These are phyloP conservation scores for Leucosticte australis DNA, from an alignment of 2,113 vertebrate species.

Conservation along the genomic window DNA sequence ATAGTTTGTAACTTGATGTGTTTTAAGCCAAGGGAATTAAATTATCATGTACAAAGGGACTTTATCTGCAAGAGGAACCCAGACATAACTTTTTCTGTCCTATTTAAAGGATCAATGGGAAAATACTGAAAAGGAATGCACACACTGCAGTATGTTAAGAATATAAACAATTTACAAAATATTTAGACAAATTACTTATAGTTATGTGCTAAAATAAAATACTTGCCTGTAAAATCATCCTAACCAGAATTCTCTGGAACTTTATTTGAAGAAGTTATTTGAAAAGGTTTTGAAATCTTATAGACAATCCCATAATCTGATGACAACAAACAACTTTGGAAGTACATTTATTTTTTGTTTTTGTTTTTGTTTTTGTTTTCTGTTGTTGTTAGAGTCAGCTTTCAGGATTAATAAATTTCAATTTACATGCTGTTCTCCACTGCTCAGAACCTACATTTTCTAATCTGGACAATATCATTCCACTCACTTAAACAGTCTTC, in stretches of 20 bases:
- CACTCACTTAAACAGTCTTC: background rate
- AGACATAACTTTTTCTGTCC: background rate
- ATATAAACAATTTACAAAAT: conserved; percentile 35
- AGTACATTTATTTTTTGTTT: background rate
- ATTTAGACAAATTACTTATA: conserved; percentile 46
- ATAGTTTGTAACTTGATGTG: conserved; percentile 7
- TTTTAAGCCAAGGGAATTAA: conserved; percentile 17
- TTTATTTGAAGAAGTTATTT: background rate
- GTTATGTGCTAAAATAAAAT: conserved; percentile 30
- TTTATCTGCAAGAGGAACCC: background rate
- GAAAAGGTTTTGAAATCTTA: conserved; percentile 14
- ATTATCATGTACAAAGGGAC: background rate
- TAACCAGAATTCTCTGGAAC: background rate
- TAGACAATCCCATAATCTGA: background rate
- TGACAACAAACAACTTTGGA: background rate
- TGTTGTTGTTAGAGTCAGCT: background rate
- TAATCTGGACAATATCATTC: background rate
- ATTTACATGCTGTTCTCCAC: background rate
- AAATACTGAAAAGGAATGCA: background rate
- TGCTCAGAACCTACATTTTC: background rate
- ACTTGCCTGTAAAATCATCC: background rate
- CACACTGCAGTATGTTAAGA: background rate
- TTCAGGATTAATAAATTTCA: background rate
- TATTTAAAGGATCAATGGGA: background rate
- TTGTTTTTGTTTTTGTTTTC: background rate